Base-by-base conservation (phyloP, 2,797 vertebrate genomes). In the Hemitrygon akajei region DNA sequence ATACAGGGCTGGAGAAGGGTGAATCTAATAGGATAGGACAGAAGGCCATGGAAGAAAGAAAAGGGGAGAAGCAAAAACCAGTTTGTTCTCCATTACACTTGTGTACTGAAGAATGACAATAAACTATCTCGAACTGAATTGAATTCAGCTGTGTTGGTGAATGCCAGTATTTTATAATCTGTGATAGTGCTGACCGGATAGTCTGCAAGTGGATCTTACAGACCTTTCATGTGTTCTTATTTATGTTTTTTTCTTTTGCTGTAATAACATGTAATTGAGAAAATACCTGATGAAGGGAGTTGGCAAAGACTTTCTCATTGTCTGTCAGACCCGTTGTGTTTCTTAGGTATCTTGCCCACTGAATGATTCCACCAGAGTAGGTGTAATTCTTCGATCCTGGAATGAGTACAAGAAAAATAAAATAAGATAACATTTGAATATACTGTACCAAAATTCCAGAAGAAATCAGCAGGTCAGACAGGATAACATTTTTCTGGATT, bases 331-430 rank as follows among this genome's bases (percentile, higher is more conserved):
- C 95, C 0, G n/a, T 94, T 93, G 63, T 93, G 4, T 96, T 95
- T 40, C 84, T 95, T 93, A 94, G 94, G 73, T 95, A 96, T 0
- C 96, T 96, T 91, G 96, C 95, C 94, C 95, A 95, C 56, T 97
- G 96, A 93, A 96, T 96, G 47, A 95, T 12, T 87, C 96, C 96
- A 93, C 96, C 96, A 5, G 96, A 96, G 89, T 96, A 96, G 1
- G 1, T 73, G 76, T 94, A 95, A 93, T 96, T 60, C 47, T 93
- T 94, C 66, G 96, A 97, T 25, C 95, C 96, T 97, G 16, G 56
- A 30, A 86, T 47, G 47, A 14, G 9, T 56, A 30, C 27, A 87
- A 60, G 30, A 60, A 40, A 80, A 1, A 80, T 80, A 80, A 18
- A 40, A 40, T 79, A 79, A 14, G n/a, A 73, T 73, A 25, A 3